Percentiles rank a stretch among this genome's conserved stretches.
phyloP scores from a whole-genome alignment of 2,888 invertebrate species.

The Agrotis clavis region DNA sequence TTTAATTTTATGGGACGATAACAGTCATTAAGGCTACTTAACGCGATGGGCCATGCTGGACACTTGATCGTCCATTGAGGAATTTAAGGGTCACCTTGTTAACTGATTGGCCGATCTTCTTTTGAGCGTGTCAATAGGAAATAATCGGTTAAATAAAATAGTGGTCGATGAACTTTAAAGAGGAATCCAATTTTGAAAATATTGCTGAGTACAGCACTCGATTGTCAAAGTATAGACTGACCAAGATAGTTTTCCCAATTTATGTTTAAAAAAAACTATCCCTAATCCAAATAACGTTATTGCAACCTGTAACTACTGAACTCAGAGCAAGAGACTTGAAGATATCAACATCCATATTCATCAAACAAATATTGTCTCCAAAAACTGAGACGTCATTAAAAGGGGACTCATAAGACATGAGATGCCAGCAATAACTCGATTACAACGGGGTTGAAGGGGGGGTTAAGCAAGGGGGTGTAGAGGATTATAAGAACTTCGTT shows the following conservation, averaged over 20 bases:
- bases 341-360: constrained; percentile 39
- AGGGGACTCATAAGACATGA: constrained; percentile 82
- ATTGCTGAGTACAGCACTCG: not conserved
- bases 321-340: not conserved
- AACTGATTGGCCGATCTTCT: not conserved
- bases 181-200: not conserved
- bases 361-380: constrained; percentile 59
- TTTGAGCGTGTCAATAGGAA: not conserved
- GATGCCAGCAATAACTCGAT: constrained; percentile 89
- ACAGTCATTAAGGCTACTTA: constrained; percentile 4
- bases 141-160: not conserved
- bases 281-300: not conserved
- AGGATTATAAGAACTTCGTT: constrained; percentile 90
- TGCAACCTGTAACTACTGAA: not conserved
- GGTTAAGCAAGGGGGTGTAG: constrained; percentile 54
- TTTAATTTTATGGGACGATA: constrained; percentile 38
- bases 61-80: constrained; percentile 16
- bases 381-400: constrained; percentile 73
- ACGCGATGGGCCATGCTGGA: constrained; percentile 17
- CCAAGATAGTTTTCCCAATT: not conserved
- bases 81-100: not conserved
- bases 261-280: too few relatives aligned
- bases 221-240: not conserved
- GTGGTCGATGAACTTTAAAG: too few relatives aligned
- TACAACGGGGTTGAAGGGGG: constrained; percentile 74